These are phyloP conservation scores for Cygnus olor DNA, from an alignment of 2,797 vertebrate species.

Conservation along the genomic window DNA sequence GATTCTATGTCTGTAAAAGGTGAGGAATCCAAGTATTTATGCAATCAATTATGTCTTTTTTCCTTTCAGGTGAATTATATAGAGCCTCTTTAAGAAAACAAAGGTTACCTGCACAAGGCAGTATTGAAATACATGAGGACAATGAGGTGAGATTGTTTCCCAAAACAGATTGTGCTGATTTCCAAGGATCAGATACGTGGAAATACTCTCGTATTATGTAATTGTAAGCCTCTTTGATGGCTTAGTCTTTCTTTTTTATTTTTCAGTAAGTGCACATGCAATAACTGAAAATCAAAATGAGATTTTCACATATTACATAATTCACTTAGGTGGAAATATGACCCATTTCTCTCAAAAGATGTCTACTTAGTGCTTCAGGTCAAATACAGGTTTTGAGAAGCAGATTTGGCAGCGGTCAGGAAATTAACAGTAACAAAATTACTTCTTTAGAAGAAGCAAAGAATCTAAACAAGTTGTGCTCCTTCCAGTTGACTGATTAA, in stretches of 20 bases:
- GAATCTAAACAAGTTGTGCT: not conserved
- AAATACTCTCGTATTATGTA: not conserved
- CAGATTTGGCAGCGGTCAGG: not conserved
- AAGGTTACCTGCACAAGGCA: constrained; percentile 87
- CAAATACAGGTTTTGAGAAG: not conserved
- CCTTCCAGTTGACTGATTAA: not conserved
- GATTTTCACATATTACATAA: not conserved
- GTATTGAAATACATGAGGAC: constrained; percentile 91
- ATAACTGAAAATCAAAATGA: not conserved
- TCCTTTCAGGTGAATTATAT: constrained; percentile 86
- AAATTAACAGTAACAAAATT: not conserved
- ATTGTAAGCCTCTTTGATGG: not conserved
- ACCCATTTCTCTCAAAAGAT: not conserved
- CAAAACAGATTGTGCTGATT: not conserved
- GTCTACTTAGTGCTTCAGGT: not conserved
- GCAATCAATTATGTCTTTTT: not conserved
- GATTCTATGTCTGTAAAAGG: not conserved
- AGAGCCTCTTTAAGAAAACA: constrained; percentile 83
- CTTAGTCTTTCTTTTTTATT: not conserved
- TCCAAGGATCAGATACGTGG: not conserved
- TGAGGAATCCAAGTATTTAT: not conserved
- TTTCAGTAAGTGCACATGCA: not conserved
- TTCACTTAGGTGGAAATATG: not conserved
- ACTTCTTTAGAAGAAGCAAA: not conserved
- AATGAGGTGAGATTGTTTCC: constrained; percentile 83